These are phyloP conservation scores for Dufourea novaeangliae DNA, from an alignment of 1,140 invertebrate species.

Conservation along the genomic window DNA sequence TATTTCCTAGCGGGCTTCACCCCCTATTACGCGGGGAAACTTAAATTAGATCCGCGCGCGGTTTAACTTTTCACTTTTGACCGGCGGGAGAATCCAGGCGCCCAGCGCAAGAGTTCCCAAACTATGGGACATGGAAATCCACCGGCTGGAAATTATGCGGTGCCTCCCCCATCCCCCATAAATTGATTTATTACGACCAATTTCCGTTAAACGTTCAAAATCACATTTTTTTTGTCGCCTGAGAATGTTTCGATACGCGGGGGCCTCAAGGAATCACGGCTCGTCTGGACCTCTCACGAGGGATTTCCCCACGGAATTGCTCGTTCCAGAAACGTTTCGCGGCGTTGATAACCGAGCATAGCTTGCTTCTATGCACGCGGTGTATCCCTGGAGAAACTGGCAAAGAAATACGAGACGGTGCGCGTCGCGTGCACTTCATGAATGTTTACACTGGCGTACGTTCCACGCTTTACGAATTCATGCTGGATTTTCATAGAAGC, in stretches of 20 bases:
- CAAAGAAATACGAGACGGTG: slow-evolving; percentile 30
- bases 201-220: not conserved
- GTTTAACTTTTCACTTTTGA: slow-evolving; percentile 50
- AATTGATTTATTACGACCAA: slow-evolving; percentile 33
- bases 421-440: slow-evolving; percentile 19
- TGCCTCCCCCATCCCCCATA: too few species aligned
- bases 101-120: not conserved
- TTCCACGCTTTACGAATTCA: slow-evolving; percentile 15
- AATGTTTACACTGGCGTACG: slow-evolving; percentile 32
- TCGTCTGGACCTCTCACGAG: too few species aligned
- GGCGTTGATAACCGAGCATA: slow-evolving; percentile 6
- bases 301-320: not conserved
- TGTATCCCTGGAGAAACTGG: slow-evolving; percentile 16
- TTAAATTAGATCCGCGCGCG: slow-evolving; percentile 51
- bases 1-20: slow-evolving; percentile 12
- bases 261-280: not conserved
- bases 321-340: not conserved
- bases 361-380: not conserved
- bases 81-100: too few species aligned
- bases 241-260: too few species aligned
- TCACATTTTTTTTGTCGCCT: too few species aligned
- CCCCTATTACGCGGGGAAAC: slow-evolving; percentile 25
- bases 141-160: slow-evolving; percentile 6
- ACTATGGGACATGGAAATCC: slow-evolving; percentile 3
- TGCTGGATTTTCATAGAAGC: slow-evolving; percentile 33